A percentile compares a stretch with the other conserved stretches of the same genome.
These are phyloP conservation scores for Cyrtonyx montezumae DNA, from an alignment of 2,113 vertebrate genomes.

Conservation along the genomic window DNA sequence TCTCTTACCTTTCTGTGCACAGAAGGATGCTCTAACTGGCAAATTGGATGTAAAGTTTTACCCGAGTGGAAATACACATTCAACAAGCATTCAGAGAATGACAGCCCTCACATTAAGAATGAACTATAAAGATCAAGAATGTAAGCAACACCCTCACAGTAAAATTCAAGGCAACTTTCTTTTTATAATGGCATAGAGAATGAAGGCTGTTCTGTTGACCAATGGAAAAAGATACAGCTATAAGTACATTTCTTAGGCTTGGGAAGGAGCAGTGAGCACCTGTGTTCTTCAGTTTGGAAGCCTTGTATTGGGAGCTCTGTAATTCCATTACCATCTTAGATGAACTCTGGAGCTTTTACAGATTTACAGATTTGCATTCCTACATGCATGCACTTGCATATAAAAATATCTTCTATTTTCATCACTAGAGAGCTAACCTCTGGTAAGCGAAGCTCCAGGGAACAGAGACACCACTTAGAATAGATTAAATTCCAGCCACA, in stretches of 20 bases:
- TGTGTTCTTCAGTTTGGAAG: neutral
- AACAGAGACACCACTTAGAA: neutral
- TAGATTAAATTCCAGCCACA: constrained; percentile 1
- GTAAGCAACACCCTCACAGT: neutral
- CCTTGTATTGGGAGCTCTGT: neutral
- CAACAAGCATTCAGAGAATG: neutral
- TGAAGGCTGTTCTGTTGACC: neutral
- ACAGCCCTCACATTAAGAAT: neutral
- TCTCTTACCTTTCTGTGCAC: neutral
- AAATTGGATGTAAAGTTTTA: neutral
- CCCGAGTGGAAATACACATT: neutral
- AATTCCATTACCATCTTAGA: neutral
- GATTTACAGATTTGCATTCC: neutral
- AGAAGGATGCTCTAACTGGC: neutral
- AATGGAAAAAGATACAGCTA: neutral
- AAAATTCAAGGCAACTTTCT: neutral
- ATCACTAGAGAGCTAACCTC: neutral
- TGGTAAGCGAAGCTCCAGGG: neutral
- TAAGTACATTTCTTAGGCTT: accelerated
- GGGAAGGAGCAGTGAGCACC: neutral
- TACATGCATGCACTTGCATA: neutral
- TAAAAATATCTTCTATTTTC: neutral
- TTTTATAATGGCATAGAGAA: accelerated
- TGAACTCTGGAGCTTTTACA: neutral
- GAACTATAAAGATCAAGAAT: neutral